Conservation (phyloP, 2,113 vertebrate genomes). For the Ginglymostoma cirratum region DNA sequence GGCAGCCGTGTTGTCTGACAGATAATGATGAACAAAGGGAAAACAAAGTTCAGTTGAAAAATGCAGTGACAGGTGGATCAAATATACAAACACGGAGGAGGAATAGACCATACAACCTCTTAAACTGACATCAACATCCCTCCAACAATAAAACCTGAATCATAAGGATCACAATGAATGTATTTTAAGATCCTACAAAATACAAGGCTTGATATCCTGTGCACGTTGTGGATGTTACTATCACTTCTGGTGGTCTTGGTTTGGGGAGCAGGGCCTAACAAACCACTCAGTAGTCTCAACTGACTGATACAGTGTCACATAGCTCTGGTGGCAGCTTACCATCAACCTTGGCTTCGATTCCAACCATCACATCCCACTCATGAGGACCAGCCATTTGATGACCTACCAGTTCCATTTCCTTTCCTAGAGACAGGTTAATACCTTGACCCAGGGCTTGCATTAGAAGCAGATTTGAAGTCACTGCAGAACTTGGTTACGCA, state of each 20-base stretch:
- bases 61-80: background rate
- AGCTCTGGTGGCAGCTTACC: background rate
- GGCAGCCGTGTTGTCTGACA: conserved; percentile 32
- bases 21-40: background rate
- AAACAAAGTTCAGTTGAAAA: background rate
- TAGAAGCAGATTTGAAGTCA: background rate
- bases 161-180: too few species aligned
- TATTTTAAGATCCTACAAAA: background rate
- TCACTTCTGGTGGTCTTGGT: background rate
- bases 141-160: background rate
- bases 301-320: background rate
- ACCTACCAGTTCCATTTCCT: background rate
- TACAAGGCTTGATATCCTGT: background rate
- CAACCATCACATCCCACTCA: background rate
- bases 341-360: background rate
- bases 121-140: too few species aligned
- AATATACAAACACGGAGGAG: background rate
- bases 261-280: background rate
- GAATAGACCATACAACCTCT: too few species aligned
- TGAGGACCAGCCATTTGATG: background rate
- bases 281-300: background rate
- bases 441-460: background rate
- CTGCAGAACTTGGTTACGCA: background rate
- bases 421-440: background rate
- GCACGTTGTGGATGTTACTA: background rate